Percentiles rank a stretch among this genome's conserved stretches.
phyloP scores from a whole-genome alignment of 53 echinoderm and acorn worm species.

The Temnopleurus reevesii region DNA sequence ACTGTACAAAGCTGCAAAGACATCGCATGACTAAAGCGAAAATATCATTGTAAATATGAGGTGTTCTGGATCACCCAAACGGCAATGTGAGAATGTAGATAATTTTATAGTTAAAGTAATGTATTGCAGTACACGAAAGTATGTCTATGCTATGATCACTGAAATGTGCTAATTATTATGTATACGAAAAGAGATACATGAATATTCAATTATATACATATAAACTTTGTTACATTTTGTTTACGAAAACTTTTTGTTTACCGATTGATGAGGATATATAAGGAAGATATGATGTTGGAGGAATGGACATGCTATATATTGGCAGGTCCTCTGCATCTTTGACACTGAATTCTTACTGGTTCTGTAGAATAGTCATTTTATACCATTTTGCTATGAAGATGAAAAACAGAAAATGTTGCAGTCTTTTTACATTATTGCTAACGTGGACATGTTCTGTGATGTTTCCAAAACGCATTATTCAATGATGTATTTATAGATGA shows the following conservation, averaged over 20 bases:
- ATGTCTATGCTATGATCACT: constrained; percentile 49
- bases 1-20: constrained; percentile 41
- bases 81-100: constrained; percentile 43
- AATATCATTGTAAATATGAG: constrained; percentile 34
- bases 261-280: constrained; percentile 6
- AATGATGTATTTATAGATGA: constrained; percentile 52
- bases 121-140: constrained; percentile 39
- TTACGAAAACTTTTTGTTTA: constrained; percentile 57
- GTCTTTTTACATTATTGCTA: constrained; percentile 61
- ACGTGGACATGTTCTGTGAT: constrained; percentile 50
- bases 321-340: constrained; percentile 31
- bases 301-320: constrained; percentile 10
- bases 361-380: constrained; percentile 61
- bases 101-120: constrained; percentile 44
- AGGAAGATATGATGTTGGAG: constrained; percentile 28
- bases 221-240: constrained; percentile 60
- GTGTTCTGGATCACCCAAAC: not conserved
- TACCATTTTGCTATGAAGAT: constrained; percentile 57
- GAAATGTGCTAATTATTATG: constrained; percentile 54
- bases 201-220: constrained; percentile 53
- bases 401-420: constrained; percentile 41
- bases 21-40: not conserved
- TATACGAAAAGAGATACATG: constrained; percentile 34
- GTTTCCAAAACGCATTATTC: constrained; percentile 30
- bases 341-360: constrained; percentile 62